phyloP scores from a whole-genome alignment of 2,888 invertebrate species.

The Philaethria dido region DNA sequence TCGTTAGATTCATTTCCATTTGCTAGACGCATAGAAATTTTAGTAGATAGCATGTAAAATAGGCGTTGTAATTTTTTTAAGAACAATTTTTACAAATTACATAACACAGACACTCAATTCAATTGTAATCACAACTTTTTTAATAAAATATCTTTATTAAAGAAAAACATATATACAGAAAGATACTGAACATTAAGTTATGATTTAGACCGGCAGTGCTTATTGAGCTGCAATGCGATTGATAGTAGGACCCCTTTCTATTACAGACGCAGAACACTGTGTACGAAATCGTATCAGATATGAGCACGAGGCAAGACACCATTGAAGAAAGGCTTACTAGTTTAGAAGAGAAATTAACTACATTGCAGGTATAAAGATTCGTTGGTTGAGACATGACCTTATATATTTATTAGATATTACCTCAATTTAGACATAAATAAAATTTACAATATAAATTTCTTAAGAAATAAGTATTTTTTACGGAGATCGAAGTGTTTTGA shows the following conservation, averaged over 20 bases:
- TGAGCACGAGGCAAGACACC: slow-evolving; percentile 96
- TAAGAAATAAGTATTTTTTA: too few relatives aligned
- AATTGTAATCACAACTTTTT: neutral
- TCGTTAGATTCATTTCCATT: slow-evolving; percentile 45
- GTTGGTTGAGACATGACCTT: too few relatives aligned
- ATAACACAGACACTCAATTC: slow-evolving; percentile 12
- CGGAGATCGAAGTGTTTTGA: too few relatives aligned
- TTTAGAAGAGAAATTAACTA: slow-evolving; percentile 95
- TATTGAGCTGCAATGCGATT: slow-evolving; percentile 79
- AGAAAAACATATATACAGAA: slow-evolving; percentile 36
- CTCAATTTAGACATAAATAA: too few relatives aligned
- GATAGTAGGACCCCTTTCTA: slow-evolving; percentile 83
- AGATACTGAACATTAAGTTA: slow-evolving; percentile 55
- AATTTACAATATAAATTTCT: too few relatives aligned
- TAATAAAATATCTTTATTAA: neutral
- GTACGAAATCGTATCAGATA: slow-evolving; percentile 98
- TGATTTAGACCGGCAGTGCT: slow-evolving; percentile 64
- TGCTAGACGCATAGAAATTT: slow-evolving; percentile 49
- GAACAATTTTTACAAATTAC: slow-evolving; percentile 6
- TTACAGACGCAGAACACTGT: slow-evolving; percentile 98
- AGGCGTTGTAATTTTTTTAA: neutral
- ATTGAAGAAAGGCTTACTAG: slow-evolving; percentile 96
- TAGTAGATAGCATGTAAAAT: slow-evolving; percentile 34
- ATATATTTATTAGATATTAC: too few relatives aligned
- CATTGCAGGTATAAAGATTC: slow-evolving; percentile 91